phyloP scores from a whole-genome alignment of 2,113 vertebrate species.

The Sander vitreus region DNA sequence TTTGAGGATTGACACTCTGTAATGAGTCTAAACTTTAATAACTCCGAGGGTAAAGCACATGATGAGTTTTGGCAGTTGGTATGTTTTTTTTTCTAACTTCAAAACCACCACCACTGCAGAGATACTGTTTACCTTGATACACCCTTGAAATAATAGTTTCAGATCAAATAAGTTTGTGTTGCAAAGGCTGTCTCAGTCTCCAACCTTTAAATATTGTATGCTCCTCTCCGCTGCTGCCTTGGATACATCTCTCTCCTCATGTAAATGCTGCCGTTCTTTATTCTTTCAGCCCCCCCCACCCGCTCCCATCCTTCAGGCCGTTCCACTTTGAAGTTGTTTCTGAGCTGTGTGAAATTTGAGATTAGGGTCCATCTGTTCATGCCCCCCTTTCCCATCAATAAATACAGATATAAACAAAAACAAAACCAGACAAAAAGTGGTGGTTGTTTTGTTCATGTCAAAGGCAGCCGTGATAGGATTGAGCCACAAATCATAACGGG shows the following conservation, averaged over 20 bases:
- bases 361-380: slow-evolving; percentile 69
- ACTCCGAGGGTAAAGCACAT: slow-evolving; percentile 5
- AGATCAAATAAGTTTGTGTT: slow-evolving; percentile 71
- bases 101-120: slow-evolving; percentile 48
- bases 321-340: slow-evolving; percentile 67
- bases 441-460: slow-evolving; percentile 35
- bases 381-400: slow-evolving; percentile 16
- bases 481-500: neutral
- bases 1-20: slow-evolving; percentile 39
- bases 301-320: slow-evolving; percentile 60
- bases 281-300: slow-evolving; percentile 31
- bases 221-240: slow-evolving; percentile 53
- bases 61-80: slow-evolving; percentile 55
- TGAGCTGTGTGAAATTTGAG: slow-evolving; percentile 61
- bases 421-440: neutral
- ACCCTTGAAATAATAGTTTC: slow-evolving; percentile 75
- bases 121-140: slow-evolving; percentile 73
- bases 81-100: slow-evolving; percentile 66
- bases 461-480: neutral
- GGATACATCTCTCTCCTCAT: slow-evolving; percentile 61
- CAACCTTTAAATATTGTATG: slow-evolving; percentile 76
- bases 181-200: slow-evolving; percentile 56
- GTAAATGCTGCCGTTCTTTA: slow-evolving; percentile 71
- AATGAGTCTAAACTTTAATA: slow-evolving; percentile 52
- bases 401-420: slow-evolving; percentile 52